Base-by-base conservation (phyloP, 2,888 invertebrate genomes). In the Oasisia sp. region DNA sequence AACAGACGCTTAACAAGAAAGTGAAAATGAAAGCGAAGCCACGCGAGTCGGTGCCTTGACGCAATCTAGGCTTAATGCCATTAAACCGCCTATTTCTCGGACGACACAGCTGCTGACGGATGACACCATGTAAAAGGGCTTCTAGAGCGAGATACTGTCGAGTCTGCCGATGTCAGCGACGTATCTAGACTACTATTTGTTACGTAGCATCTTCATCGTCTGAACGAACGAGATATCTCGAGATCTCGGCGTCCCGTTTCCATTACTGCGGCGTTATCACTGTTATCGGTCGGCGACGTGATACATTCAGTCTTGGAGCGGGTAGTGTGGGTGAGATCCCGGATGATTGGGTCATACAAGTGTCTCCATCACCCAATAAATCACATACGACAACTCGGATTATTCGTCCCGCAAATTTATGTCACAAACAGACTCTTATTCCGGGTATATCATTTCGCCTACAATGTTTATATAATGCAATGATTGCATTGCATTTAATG, bases 231-330 rank as follows among this genome's bases (percentile, higher is more conserved):
- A 19, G 74, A 74, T 74, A 74, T 74, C 74, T 27, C 74, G 74
- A 74, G 74, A 74, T 74, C 74, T 74, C 74, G 74, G 74, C 74
- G 74, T 74, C 74, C 74, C 74, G 7, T 74, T 74, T 74, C n/a
- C 74, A 74, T 74, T 74, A 74, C 74, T 74, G 74, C 74, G 0
- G 74, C 74, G 74, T 74, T 74, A 74, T 74, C 74, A 27, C 19
- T 27, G 74, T 14, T 74, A 74, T 74, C 74, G 27, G 27, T 74
- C 19, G 74, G n/a, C 74, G 74, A n/a, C 74, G 5, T 27, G 74
- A 74, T n/a, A n/a, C 74, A 19, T 19, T 74, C 50, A 9, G 50
- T 50, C 12, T 50, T 50, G 50, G 50, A 50, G 50, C 14, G 50
- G 14, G 74, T 27, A 27, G 5, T 27, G n/a, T 27, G 74, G n/a